phyloP scores from a whole-genome alignment of 2,888 invertebrate genomes.

The Synanthedon andrenaeformis region DNA sequence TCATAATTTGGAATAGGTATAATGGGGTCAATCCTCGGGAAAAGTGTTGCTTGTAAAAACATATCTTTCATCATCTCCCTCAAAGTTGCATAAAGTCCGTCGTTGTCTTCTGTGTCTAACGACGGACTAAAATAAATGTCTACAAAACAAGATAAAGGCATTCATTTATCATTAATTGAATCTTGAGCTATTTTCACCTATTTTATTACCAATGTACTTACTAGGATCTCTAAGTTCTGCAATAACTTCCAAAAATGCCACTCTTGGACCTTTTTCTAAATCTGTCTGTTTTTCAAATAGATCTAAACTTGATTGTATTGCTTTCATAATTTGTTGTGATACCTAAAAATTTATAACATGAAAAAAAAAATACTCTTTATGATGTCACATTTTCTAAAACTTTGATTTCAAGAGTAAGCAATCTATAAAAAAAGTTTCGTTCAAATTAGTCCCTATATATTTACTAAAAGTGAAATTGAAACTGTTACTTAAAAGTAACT shows the following conservation, averaged over 20 bases:
- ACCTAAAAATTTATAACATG: constrained; percentile 30
- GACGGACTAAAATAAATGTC: constrained; percentile 80
- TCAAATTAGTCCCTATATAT: neutral
- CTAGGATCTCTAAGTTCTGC: constrained; percentile 80
- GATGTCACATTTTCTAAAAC: no score
- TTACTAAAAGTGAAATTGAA: no score
- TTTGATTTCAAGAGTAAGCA: no score
- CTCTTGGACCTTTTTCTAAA: constrained; percentile 59
- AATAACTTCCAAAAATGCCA: constrained; percentile 82
- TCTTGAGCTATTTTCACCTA: neutral
- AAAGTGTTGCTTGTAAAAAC: constrained; percentile 78
- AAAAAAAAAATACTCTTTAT: neutral
- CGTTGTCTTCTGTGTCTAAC: constrained; percentile 73
- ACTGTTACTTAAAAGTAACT: no score
- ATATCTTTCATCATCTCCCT: constrained; percentile 81
- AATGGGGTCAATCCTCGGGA: constrained; percentile 74
- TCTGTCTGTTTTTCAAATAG: constrained; percentile 74
- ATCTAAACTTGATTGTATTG: constrained; percentile 61
- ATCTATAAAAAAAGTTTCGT: neutral
- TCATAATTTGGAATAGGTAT: constrained; percentile 50
- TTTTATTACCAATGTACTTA: constrained; percentile 11
- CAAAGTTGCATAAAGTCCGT: constrained; percentile 76
- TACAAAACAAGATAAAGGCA: constrained; percentile 13
- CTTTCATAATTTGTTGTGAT: constrained; percentile 52
- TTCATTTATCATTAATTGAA: neutral